Percentiles rank a stretch among this genome's conserved stretches.
These are phyloP conservation scores for Morinoia aosen DNA, from an alignment of 2,888 invertebrate species.

Conservation along the genomic window DNA sequence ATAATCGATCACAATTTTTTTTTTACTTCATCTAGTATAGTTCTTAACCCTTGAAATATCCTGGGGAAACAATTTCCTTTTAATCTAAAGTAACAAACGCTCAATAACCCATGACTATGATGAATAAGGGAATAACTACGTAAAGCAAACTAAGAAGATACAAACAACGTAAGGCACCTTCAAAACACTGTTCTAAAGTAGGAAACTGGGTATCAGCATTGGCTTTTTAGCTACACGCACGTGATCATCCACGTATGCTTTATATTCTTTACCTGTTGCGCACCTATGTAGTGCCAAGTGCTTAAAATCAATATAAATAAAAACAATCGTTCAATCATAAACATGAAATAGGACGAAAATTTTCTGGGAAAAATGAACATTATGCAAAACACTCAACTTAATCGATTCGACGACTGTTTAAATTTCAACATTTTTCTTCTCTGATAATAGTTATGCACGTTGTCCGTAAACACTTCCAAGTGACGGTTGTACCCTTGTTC, in stretches of 20 bases:
- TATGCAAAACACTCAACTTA: not conserved
- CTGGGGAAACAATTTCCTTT: no score
- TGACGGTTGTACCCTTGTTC: not conserved
- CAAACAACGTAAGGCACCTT: not conserved
- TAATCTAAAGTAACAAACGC: not conserved
- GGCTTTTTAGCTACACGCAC: not conserved
- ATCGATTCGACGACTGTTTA: not conserved
- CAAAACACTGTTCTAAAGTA: no score
- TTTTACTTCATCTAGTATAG: no score
- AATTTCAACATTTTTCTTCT: not conserved
- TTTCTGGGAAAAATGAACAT: not conserved
- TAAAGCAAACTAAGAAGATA: not conserved
- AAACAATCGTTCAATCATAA: not conserved
- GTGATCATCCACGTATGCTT: not conserved
- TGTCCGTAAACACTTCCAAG: not conserved
- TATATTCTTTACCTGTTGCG: not conserved
- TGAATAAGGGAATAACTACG: not conserved
- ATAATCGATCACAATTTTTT: no score
- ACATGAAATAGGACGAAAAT: not conserved
- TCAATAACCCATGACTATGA: not conserved
- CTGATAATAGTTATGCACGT: not conserved
- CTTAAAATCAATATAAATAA: not conserved
- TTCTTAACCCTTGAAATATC: no score
- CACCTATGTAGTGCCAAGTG: not conserved
- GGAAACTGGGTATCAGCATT: no score